These are phyloP conservation scores for Ictidomys tridecemlineatus DNA, from an alignment of 2,113 vertebrate species.

Conservation along the genomic window DNA sequence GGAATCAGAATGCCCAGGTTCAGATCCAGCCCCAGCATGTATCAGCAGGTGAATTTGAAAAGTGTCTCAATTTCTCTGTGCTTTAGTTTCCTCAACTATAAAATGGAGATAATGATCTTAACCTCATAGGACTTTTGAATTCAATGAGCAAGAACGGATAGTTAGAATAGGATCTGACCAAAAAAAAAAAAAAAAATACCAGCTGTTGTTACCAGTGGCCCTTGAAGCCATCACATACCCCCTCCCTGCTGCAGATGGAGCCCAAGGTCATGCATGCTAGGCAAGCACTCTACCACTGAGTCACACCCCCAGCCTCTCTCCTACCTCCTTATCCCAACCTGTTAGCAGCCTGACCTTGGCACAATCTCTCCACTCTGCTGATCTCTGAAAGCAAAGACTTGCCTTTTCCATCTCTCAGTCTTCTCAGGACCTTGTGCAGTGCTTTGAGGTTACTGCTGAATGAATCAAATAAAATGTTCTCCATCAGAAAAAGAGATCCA, in stretches of 20 bases:
- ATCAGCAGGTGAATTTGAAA: background rate
- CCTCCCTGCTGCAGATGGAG: background rate
- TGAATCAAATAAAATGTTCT: background rate
- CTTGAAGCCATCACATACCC: background rate
- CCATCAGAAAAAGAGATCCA: background rate
- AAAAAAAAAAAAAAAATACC: background rate
- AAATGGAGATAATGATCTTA: background rate
- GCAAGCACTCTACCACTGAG: background rate
- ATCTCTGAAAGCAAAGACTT: background rate
- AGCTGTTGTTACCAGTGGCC: background rate
- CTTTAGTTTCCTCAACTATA: background rate
- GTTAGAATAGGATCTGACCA: background rate
- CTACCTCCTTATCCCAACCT: background rate
- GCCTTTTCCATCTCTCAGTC: background rate
- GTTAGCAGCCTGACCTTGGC: background rate
- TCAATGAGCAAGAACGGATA: background rate
- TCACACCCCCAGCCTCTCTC: background rate
- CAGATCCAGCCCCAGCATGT: background rate
- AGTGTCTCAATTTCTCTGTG: background rate
- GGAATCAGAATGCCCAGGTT: accelerated
- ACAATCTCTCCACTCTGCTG: background rate
- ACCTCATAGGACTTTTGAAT: background rate
- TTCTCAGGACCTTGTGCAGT: background rate
- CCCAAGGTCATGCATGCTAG: background rate
- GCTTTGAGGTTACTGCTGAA: background rate